Conservation (phyloP, 1,140 invertebrate species). For the Drosophila sp. region DNA sequence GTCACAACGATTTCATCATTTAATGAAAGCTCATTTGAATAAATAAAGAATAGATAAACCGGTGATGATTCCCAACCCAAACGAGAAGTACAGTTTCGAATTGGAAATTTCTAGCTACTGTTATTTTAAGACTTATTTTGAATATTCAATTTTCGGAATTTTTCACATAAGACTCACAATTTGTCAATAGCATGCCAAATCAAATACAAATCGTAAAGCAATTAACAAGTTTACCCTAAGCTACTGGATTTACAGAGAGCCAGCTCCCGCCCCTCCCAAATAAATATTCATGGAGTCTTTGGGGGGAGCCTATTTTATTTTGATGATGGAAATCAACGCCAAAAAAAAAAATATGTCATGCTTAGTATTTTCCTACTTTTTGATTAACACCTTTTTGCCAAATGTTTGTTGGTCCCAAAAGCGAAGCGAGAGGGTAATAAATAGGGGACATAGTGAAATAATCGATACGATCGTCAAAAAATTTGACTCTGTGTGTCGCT, state of each 20-base stretch:
- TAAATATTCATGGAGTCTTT: background rate
- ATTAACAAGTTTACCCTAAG: conserved; percentile 43
- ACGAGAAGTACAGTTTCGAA: conserved; percentile 19
- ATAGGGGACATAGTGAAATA: background rate
- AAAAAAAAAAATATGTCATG: conserved; percentile 23
- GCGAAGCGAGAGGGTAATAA: conserved; percentile 17
- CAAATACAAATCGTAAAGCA: conserved; percentile 49
- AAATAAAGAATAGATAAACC: background rate
- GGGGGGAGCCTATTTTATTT: conserved; percentile 14
- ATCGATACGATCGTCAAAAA: conserved; percentile 13
- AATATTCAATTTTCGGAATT: conserved; percentile 45
- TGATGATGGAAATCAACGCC: conserved; percentile 12
- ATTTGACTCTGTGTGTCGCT: background rate
- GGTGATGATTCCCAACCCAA: background rate
- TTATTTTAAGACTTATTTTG: conserved; percentile 7
- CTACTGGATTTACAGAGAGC: background rate
- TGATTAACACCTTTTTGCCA: conserved; percentile 46
- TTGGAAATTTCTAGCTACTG: conserved; percentile 18
- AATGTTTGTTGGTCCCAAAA: conserved; percentile 19
- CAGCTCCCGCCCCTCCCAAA: background rate
- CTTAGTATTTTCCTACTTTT: conserved; percentile 50
- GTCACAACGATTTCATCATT: conserved; percentile 5
- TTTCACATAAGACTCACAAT: conserved; percentile 39
- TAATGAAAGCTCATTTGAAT: background rate
- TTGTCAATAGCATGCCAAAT: conserved; percentile 56